Base-by-base conservation (phyloP, 2,797 vertebrate genomes). In the Molossus alvarezi region DNA sequence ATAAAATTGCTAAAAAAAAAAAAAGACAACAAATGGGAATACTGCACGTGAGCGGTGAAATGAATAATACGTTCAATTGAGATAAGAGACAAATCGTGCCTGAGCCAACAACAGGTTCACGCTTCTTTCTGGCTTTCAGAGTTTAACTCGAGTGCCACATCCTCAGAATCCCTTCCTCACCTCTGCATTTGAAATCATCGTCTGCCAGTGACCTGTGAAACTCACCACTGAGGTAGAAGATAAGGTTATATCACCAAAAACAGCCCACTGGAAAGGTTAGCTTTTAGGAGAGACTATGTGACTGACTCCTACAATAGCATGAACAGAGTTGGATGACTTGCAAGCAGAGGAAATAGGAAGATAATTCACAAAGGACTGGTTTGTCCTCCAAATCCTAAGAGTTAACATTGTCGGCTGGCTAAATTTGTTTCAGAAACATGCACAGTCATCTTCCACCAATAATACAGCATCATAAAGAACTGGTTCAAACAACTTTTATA, bases 161-260 rank as follows among this genome's bases (percentile, higher is more conserved):
- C 9, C 53, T 96, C 72, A 23, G 69, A 45, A 96, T 85, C 25
- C 60, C 29, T 77, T 93, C 37, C 57, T 67, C 48, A n/a, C 33
- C 41, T 88, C 62, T 64, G 41, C 29, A 45, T 95, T 97, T 94
- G 62, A 82, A 96, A 96, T 29, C 13, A 64, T 51, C 53, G 64
- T 82, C 53, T 81, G 27, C 13, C 55, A 62, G 69, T 88, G 85
- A 95, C 73, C 90, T 95, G 53, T 84, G 57, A 81, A 96, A 95
- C 72, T 87, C 23, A 57, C 85, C 60, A 18, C 0, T 69, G 62
- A 92, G 51, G 48, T 13, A 65, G n/a, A 94, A 88, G 75, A 73
- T 87, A 95, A 92, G 90, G 83, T 84, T 83, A 81, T 86, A 71
- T 57, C 65, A 91, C 58, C 48, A 88, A 72, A 77, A 75, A 73